phyloP scores from a whole-genome alignment of 2,113 vertebrate genomes.

The Butorides virescens region DNA sequence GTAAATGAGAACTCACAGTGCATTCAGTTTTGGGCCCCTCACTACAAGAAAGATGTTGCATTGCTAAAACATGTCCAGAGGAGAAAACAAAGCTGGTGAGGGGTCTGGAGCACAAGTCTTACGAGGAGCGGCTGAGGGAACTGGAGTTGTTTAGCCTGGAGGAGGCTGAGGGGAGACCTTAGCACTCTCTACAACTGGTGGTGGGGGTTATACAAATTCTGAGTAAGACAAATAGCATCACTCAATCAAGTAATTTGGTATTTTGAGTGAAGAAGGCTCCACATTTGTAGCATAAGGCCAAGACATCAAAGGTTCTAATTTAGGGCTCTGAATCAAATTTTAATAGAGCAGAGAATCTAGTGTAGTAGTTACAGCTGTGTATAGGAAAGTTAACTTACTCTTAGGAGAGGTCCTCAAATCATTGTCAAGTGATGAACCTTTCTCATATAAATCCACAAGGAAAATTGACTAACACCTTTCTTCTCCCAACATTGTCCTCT shows the following conservation, averaged over 20 bases:
- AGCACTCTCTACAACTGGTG: background rate
- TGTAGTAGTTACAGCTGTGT: background rate
- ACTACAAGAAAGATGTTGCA: too few relatives aligned
- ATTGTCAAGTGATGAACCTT: background rate
- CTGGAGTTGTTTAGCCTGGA: too few relatives aligned
- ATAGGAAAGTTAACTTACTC: background rate
- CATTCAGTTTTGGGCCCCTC: background rate
- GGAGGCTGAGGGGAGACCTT: too few relatives aligned
- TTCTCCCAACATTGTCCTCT: background rate
- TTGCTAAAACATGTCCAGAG: too few relatives aligned
- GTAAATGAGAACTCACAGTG: background rate
- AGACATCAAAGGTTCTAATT: background rate
- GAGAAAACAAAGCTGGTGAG: too few relatives aligned
- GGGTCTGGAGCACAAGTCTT: too few relatives aligned
- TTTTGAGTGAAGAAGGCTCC: background rate
- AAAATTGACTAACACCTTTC: background rate
- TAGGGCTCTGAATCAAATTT: background rate
- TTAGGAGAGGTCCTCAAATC: background rate
- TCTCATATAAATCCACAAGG: background rate
- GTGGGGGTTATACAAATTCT: background rate
- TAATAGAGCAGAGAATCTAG: background rate
- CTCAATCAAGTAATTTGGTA: background rate
- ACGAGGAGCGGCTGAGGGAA: too few relatives aligned
- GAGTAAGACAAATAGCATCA: background rate
- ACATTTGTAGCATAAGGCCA: background rate